These are phyloP conservation scores for Anarrhichthys ocellatus DNA, from an alignment of 2,113 vertebrate genomes.

Conservation along the genomic window DNA sequence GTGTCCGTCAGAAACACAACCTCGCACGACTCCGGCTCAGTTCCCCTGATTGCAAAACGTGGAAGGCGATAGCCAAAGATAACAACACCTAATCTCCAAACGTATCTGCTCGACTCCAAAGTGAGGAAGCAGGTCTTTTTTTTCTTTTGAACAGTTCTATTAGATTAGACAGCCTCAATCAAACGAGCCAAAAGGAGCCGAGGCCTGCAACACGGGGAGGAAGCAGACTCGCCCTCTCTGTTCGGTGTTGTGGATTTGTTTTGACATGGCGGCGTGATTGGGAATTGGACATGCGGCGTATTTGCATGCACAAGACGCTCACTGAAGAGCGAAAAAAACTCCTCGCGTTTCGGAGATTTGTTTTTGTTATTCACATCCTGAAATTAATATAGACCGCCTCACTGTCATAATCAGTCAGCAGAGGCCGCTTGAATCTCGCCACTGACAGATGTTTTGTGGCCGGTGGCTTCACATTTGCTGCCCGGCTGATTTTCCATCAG, in stretches of 20 bases:
- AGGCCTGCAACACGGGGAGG: conserved; percentile 42
- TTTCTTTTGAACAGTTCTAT: conserved; percentile 62
- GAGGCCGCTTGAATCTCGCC: conserved; percentile 32
- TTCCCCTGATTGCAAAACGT: conserved; percentile 67
- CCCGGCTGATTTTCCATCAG: conserved; percentile 65
- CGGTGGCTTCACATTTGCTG: conserved; percentile 50
- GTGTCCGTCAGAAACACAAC: conserved; percentile 53
- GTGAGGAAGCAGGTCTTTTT: conserved; percentile 48
- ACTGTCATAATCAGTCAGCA: conserved; percentile 53
- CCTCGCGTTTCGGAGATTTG: conserved; percentile 30
- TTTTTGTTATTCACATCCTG: conserved; percentile 54
- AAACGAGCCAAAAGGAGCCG: conserved; percentile 59
- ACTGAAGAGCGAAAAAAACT: conserved; percentile 25
- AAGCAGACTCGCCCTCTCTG: conserved; percentile 47
- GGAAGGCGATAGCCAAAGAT: conserved; percentile 64
- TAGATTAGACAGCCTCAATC: conserved; percentile 76
- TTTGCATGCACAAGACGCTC: conserved; percentile 49
- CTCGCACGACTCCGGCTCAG: conserved; percentile 31
- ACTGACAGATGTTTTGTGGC: conserved; percentile 62
- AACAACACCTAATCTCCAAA: conserved; percentile 77
- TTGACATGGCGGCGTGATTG: conserved; percentile 67
- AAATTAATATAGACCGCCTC: conserved; percentile 55
- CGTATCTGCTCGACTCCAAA: conserved; percentile 62
- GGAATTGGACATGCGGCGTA: conserved; percentile 61
- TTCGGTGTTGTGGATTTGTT: conserved; percentile 55